A percentile compares a stretch with the other conserved stretches of the same genome.
These are phyloP conservation scores for Propithecus coquereli DNA, from an alignment of 2,113 vertebrate genomes.

Conservation along the genomic window DNA sequence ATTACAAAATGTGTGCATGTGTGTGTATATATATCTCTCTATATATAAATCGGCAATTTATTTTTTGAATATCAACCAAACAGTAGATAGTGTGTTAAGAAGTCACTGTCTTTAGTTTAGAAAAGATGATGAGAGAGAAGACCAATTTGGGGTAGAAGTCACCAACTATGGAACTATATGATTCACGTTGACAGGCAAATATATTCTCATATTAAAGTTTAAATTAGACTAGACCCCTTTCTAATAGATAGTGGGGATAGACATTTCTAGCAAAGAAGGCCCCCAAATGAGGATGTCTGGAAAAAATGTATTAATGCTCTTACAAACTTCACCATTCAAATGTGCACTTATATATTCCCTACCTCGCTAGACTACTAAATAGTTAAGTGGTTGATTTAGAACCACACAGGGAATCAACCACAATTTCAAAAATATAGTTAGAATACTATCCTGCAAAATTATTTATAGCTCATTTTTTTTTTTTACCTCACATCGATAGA, in stretches of 20 bases:
- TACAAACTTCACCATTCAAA: neutral
- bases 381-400: neutral
- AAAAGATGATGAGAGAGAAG: neutral
- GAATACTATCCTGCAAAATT: neutral
- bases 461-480: neutral
- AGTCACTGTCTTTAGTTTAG: neutral
- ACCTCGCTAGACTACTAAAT: neutral
- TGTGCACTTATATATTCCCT: neutral
- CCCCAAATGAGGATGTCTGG: neutral
- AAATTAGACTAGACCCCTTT: neutral
- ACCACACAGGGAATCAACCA: neutral
- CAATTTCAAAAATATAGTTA: neutral
- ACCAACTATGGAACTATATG: neutral
- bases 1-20: neutral
- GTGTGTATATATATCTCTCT: neutral
- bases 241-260: neutral
- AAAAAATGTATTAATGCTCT: neutral
- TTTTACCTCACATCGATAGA: neutral
- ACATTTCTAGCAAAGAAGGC: neutral
- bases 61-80: conserved; percentile 43
- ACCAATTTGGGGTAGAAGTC: neutral
- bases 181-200: neutral
- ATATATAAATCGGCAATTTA: neutral
- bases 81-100: neutral
- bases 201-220: neutral